Evolutionary conservation across 2,113 vertebrate species (phyloP), one percentile per base, ranked within the genome.

Genomic region (Pseudorhombus dupliciocellatus): DNA sequence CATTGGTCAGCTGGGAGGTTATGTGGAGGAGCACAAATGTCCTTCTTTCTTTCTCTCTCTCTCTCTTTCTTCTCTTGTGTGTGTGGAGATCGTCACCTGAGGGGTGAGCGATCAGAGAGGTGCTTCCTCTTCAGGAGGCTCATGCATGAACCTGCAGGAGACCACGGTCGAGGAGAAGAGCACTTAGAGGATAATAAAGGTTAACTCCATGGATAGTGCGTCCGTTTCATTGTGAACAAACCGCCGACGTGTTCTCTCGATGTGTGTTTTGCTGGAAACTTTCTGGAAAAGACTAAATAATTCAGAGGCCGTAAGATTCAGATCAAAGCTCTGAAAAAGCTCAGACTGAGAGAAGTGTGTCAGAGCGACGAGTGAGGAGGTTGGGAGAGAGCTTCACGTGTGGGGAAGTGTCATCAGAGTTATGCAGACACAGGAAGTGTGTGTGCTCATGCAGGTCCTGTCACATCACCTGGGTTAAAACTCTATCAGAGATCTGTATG

Each of bases 401-500:
- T 46, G 42, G 16, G 16, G 7, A 18, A 46, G 42, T 46, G 16
- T 16, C 2, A 40, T 12, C 5, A 28, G 2, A 37, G 10, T 46
- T 15, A 18, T 46, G 42, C 4, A 20, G 18, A 46, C 40, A 42
- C 42, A 46, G 16, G 16, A 7, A 18, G 42, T 44, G 42, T 46
- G 42, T 46, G 42, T 46, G 34, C 11, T 37, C 10, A 46, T 46
- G 15, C 18, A 18, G 4, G 46, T 50, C 20, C 18, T 50, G 46
- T 50, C 46, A 21, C 46, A 50, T 65, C 86, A 83, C 72, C 84
- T 85, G 80, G 56, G 4, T 51, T 28, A 15, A 54, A 63, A 60
- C 71, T 74, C 75, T 60, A 48, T 65, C 52, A 67, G 77, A 81
- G 82, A 83, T 88, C 88, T 88, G 86, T 67, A 73, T 14, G 58